Evolutionary conservation across 2,113 vertebrate species (phyloP).

Genomic region (Gymnobelideus leadbeateri): DNA sequence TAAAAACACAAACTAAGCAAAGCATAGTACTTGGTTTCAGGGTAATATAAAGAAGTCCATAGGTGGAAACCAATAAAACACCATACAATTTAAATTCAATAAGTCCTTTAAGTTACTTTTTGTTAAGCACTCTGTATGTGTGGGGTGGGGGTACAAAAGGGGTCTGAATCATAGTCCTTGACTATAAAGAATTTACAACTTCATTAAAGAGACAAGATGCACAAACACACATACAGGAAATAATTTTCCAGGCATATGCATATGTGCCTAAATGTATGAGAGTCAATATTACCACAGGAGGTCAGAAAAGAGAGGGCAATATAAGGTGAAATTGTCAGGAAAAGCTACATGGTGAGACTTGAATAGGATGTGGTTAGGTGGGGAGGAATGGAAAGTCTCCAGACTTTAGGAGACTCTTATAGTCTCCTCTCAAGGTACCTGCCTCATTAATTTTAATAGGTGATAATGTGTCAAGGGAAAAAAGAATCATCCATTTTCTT

Average conservation of each 20-base stretch:
- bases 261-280: not conserved
- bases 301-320: not conserved
- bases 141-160: not conserved
- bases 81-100: not conserved
- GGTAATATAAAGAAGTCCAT: not conserved
- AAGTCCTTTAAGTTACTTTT: not conserved
- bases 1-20: not conserved
- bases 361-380: not conserved
- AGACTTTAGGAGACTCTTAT: slow-evolving; percentile 8
- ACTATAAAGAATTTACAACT: not conserved
- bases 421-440: slow-evolving; percentile 18
- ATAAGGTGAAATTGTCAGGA: not conserved
- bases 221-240: not conserved
- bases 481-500: slow-evolving; percentile 51
- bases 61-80: not conserved
- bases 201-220: not conserved
- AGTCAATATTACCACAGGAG: not conserved
- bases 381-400: not conserved
- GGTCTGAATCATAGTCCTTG: not conserved
- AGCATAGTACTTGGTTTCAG: not conserved
- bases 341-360: not conserved
- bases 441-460: slow-evolving; percentile 68
- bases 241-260: not conserved
- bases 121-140: not conserved
- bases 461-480: not conserved